Evolutionary conservation across 2,113 vertebrate genomes (phyloP).

Genomic region (Clupea harengus): DNA sequence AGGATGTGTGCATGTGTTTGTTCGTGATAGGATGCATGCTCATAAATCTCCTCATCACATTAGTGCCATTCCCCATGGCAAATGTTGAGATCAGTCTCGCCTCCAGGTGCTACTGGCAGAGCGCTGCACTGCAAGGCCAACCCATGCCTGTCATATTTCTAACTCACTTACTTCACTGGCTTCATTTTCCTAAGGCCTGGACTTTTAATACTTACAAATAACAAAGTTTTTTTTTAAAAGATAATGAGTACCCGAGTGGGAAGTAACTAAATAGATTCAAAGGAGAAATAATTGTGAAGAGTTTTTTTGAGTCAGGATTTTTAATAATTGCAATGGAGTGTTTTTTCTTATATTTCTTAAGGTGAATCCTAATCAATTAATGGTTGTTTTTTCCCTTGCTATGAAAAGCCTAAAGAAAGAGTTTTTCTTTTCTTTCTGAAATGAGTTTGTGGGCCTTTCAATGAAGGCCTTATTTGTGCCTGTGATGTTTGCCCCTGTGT

Average conservation of each 20-base stretch:
- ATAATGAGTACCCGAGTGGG: not conserved
- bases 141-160: not conserved
- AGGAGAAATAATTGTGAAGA: not conserved
- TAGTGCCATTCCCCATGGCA: not conserved
- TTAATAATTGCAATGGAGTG: not conserved
- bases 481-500: not conserved
- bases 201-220: too few relatives aligned
- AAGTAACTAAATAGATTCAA: not conserved
- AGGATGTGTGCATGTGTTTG: not conserved
- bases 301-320: not conserved
- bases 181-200: not conserved
- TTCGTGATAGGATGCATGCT: not conserved
- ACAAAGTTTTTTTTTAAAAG: too few relatives aligned
- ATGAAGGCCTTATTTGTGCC: not conserved
- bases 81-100: not conserved
- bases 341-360: not conserved
- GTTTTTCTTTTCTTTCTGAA: not conserved
- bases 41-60: constrained; percentile 1
- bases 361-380: not conserved
- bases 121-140: not conserved
- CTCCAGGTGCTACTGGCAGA: not conserved
- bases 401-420: not conserved
- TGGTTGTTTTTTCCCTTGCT: not conserved
- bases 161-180: not conserved
- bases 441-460: not conserved